A percentile compares a stretch with the other conserved stretches of the same genome.
phyloP scores from a whole-genome alignment of 1,140 invertebrate genomes.

The Diorhabda sublineata region DNA sequence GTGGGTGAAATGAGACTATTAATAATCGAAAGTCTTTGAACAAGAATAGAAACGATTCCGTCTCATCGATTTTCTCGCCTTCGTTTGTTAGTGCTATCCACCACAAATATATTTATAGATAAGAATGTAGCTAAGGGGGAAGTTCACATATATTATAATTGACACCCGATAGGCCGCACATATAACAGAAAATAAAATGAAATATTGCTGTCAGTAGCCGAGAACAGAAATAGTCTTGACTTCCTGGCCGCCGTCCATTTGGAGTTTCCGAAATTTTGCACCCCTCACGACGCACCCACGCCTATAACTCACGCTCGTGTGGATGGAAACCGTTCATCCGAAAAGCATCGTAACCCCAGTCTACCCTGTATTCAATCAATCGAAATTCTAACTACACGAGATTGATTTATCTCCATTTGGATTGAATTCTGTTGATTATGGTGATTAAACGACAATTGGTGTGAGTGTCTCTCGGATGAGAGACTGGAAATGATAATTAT shows the following conservation, averaged over 20 bases:
- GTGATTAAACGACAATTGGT: background rate
- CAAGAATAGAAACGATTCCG: no score
- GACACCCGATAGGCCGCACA: slow-evolving; percentile 1
- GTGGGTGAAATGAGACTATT: no score
- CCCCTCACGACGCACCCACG: background rate
- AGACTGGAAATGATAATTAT: no score
- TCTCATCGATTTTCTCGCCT: no score
- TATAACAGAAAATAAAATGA: background rate
- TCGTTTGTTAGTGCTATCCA: no score
- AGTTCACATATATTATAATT: slow-evolving; percentile 1
- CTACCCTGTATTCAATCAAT: background rate
- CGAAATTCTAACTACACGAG: background rate
- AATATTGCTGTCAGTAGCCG: background rate
- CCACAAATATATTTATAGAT: background rate
- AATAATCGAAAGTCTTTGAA: no score
- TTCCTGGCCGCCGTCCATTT: background rate
- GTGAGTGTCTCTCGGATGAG: background rate
- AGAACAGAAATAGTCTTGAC: slow-evolving; percentile 2
- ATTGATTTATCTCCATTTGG: background rate
- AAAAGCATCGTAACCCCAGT: background rate
- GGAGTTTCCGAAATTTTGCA: background rate
- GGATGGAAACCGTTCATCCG: background rate
- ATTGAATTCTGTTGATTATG: slow-evolving; percentile 2
- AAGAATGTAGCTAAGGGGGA: background rate
- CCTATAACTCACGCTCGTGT: background rate